Percentiles rank a stretch among this genome's conserved stretches.
Conservation (phyloP, 2,113 vertebrate species). For the Euleptes europaea region DNA sequence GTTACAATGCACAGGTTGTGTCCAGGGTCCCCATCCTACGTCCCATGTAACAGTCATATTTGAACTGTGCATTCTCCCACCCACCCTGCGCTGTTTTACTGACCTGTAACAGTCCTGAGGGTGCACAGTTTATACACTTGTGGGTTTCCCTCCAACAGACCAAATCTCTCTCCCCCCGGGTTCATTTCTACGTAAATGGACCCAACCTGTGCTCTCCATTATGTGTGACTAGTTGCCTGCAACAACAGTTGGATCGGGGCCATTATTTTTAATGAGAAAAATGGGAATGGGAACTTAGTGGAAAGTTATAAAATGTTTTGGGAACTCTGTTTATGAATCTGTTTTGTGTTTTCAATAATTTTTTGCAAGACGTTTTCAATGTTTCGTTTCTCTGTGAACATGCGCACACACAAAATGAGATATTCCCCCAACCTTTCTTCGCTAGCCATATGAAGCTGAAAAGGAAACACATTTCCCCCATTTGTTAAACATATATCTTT, state of each 20-base stretch:
- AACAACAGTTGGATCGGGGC: neutral
- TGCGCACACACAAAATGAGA: neutral
- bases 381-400: neutral
- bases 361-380: neutral
- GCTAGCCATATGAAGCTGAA: neutral
- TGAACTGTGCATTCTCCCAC: too few species aligned
- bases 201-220: too few species aligned
- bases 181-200: too few species aligned
- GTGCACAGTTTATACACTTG: too few species aligned
- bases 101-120: too few species aligned
- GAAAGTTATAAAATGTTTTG: neutral
- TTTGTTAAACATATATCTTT: neutral
- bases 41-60: too few species aligned
- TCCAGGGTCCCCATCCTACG: too few species aligned
- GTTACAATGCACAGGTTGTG: too few species aligned
- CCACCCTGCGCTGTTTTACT: too few species aligned
- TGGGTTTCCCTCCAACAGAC: too few species aligned
- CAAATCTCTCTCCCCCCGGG: too few species aligned
- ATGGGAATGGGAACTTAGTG: neutral
- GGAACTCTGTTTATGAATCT: neutral
- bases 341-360: neutral
- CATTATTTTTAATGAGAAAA: neutral
- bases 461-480: neutral
- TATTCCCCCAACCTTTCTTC: neutral
- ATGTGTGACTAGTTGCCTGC: neutral